A percentile compares a stretch with the other conserved stretches of the same genome.
phyloP scores from a whole-genome alignment of 2,888 invertebrate genomes.

The Rhingia rostrata region DNA sequence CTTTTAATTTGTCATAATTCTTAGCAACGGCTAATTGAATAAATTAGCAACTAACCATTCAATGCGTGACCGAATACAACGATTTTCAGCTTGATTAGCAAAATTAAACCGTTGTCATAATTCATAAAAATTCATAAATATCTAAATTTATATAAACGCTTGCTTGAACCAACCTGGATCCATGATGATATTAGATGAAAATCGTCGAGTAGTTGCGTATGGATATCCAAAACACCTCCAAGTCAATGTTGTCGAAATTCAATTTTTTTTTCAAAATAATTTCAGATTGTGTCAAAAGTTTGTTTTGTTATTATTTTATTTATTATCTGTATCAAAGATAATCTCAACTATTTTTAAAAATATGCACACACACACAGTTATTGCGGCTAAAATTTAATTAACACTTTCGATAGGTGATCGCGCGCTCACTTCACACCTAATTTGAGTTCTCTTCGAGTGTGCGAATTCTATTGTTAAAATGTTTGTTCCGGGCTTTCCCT shows the following conservation, averaged over 20 bases:
- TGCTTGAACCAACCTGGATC: conserved; percentile 65
- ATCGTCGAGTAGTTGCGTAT: conserved; percentile 7
- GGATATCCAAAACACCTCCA: conserved; percentile 37
- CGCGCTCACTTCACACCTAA: conserved; percentile 81
- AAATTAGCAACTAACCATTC: conserved; percentile 44
- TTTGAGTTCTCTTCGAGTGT: conserved; percentile 71
- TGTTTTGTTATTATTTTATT: conserved; percentile 15
- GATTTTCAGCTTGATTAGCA: conserved; percentile 40
- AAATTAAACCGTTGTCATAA: conserved; percentile 37
- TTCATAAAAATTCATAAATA: conserved; percentile 38
- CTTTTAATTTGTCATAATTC: conserved; percentile 35
- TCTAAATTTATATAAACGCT: conserved; percentile 21
- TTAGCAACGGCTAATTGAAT: conserved; percentile 40
- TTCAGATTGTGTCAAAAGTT: conserved; percentile 27
- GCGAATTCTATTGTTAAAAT: conserved; percentile 62
- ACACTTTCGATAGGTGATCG: conserved; percentile 78
- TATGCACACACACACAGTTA: conserved; percentile 53
- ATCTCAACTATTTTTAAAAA: background rate
- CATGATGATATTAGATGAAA: conserved; percentile 28
- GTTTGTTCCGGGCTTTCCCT: conserved; percentile 56
- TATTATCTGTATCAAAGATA: conserved; percentile 12
- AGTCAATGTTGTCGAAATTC: conserved; percentile 29
- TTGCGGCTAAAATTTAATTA: conserved; percentile 77
- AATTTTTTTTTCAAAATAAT: conserved; percentile 7
- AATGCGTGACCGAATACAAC: background rate